Base-by-base conservation (phyloP, 2,113 vertebrate species). In the Microtus montanus region DNA sequence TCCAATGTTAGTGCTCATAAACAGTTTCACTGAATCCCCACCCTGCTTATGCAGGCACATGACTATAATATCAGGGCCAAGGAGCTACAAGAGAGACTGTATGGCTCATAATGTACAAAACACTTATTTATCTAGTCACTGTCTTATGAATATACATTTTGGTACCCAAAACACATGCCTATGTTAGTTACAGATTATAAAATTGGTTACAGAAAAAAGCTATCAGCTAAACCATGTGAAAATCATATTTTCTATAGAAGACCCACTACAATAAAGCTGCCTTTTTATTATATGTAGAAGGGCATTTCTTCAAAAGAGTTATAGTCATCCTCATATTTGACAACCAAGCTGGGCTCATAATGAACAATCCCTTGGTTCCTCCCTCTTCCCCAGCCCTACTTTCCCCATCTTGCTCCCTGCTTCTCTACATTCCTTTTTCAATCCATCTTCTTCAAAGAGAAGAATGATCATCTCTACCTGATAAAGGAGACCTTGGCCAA, bases 151-250 rank as follows among this genome's bases (percentile, higher is more conserved):
- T 79, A 79, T 41, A 61, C n/a, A 90, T n/a, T 90, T 84, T 30
- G 33, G 6, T 63, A 74, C 30, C 38, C 52, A 63, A 14, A 91
- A 74, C 90, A 44, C 20, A 84, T 28, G 3, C 82, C 63, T 90
- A 28, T 92, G 20, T 79, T 88, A 87, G 13, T 63, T 54, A 74
- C 33, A 90, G 68, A 87, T 73, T 73, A n/a, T 66, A 84, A 93
- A 82, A 38, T 54, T 61, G 52, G 1, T 61, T 73, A 38, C 24
- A 73, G 44, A 24, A 80, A 54, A 74, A 78, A 74, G 49, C 49
- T 92, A 26, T 79, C 73, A 73, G 82, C 61, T 71, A 64, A 91
- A 89, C 61, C 41, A 85, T 85, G 28, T 71, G 70, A 75, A 94
- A 52, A 35, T 77, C 6, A 30, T 22, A 89, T 58, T 89, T 79